Base-by-base conservation (phyloP, 2,888 invertebrate species). In the Teleogryllus oceanicus region DNA sequence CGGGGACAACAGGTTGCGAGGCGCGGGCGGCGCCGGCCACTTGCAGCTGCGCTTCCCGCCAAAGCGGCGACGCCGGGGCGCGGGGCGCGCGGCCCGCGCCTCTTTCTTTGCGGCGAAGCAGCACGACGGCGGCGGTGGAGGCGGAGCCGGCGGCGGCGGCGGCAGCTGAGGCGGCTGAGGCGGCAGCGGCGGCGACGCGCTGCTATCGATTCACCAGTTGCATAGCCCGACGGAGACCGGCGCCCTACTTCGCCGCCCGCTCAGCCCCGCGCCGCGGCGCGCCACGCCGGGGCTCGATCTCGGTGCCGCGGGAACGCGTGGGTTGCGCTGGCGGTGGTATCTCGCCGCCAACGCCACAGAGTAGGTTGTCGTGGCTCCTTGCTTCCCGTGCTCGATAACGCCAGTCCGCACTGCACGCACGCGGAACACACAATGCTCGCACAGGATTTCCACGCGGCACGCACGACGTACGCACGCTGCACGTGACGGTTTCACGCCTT, bases 181-280 rank as follows among this genome's bases (percentile, higher is more conserved):
- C 24, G 24, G 24, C 24, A 37, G 24, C 24, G 24, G 24, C 24
- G 24, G 62, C 62, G 62, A 62, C 62, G 62, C 13, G 62, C 62
- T 18, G 62, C 62, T 62, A 62, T 62, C 62, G 62, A 62, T 62
- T 62, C 62, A 62, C 62, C 62, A 62, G 62, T 62, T 62, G 62
- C 62, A 62, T 62, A 18, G 24, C 24, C 24, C 24, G 24, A 37
- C 24, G 24, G 24, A 37, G 24, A 37, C 24, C 24, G 24, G 62
- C 62, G 62, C 62, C 62, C 62, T 62, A 62, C 62, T 62, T 62
- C 16, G 62, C 13, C 62, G 62, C 18, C 62, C 24, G 24, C 24
- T 37, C 24, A 37, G 24, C 24, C 16, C 62, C 2, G 62, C 62
- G 62, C 62, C 2, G 13, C 62, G 62, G 62, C 62, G 62, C 62